phyloP scores from a whole-genome alignment of 2,113 vertebrate species.

The Megaceryle maxima region DNA sequence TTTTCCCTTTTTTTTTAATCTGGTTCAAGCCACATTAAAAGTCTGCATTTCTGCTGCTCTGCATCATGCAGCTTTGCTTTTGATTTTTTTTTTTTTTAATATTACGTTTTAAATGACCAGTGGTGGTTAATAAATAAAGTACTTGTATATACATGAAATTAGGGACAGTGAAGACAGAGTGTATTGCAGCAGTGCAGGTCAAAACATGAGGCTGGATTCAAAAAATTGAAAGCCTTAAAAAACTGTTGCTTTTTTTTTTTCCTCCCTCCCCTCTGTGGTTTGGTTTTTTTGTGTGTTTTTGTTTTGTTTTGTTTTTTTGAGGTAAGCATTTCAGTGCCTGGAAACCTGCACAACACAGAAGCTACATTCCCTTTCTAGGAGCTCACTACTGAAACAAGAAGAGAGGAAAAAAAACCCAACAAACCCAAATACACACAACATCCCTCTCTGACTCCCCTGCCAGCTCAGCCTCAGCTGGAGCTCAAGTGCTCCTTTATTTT shows the following conservation, averaged over 20 bases:
- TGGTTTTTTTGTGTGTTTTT: neutral
- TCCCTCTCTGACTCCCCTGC: neutral
- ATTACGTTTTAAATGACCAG: slow-evolving; percentile 50
- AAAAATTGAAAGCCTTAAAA: slow-evolving; percentile 62
- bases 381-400: neutral
- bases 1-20: neutral
- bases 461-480: slow-evolving; percentile 22
- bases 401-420: neutral
- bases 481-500: neutral
- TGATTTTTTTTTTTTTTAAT: neutral
- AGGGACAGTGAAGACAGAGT: slow-evolving; percentile 39
- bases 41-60: neutral
- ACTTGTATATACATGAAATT: slow-evolving; percentile 74
- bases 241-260: neutral
- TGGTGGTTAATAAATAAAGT: slow-evolving; percentile 84
- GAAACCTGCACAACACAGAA: neutral
- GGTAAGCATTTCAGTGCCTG: slow-evolving; percentile 72
- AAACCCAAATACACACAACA: neutral
- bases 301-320: slow-evolving; percentile 14
- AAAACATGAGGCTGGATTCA: slow-evolving; percentile 38
- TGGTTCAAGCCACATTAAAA: neutral
- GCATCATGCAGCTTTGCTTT: slow-evolving; percentile 34
- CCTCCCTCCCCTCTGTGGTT: neutral
- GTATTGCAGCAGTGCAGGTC: slow-evolving; percentile 42
- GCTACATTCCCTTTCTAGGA: neutral